Evolutionary conservation across 2,113 vertebrate species (phyloP), one percentile per base, ranked within the genome.

Genomic region (Trematocara unimaculatum): DNA sequence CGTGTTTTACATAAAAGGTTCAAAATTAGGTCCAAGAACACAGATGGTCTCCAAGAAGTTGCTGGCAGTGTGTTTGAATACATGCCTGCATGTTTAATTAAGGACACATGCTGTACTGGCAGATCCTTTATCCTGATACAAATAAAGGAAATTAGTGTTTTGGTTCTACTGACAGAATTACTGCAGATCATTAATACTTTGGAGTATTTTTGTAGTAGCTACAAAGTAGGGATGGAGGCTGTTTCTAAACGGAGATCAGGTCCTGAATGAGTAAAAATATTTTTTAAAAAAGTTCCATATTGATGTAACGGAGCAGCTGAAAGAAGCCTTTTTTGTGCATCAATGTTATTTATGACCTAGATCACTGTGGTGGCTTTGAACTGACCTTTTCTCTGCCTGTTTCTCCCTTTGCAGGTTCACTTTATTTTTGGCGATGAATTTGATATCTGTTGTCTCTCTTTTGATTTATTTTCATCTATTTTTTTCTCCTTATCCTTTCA

Each of bases 31-130:
- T 51, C 47, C 5, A 60, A 81, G 31, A 47, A 80, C 79, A 51
- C 72, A 77, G 72, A 77, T 77, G 72, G 72, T 77, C 17, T 51
- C 26, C 45, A 77, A 47, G 26, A 51, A 51, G 72, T 51, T 77
- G 45, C 72, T 51, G 23, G 18, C 17, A 77, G 26, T 51, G 45
- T 51, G 26, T 18, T 13, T 77, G 45, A 51, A 51, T 13, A 0
- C 42, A 77, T 49, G 23, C 40, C 70, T 49, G 26, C 45, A 77
- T 51, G 17, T 77, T 77, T 77, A 77, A 77, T 51, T 77, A 77
- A 49, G 72, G 26, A 33, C 26, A 77, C 72, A 77, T 77, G 45
- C 23, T 77, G 26, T 51, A 77, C 29, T 77, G 72, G 17, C 23
- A 51, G 6, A 33, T 33, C 17, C 45, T 77, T 77, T 33, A 13